phyloP scores from a whole-genome alignment of 2,888 invertebrate genomes.

The Fissipunctia ypsillon region DNA sequence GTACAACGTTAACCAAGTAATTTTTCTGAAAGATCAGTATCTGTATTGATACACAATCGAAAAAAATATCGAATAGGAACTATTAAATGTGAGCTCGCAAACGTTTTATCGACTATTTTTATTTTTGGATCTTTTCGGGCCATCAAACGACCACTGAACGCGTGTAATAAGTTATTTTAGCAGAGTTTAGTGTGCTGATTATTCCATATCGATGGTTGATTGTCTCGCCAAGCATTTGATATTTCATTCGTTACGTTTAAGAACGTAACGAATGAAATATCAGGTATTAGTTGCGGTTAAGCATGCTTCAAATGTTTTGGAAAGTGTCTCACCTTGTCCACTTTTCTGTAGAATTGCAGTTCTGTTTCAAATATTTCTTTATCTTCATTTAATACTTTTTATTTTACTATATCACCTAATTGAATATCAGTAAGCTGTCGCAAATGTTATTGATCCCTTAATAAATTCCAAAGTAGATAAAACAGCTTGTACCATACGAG shows the following conservation, averaged over 20 bases:
- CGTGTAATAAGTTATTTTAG: constrained; percentile 33
- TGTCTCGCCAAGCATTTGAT: constrained; percentile 34
- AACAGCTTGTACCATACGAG: constrained; percentile 28
- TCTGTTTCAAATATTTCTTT: background rate
- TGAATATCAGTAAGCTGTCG: constrained; percentile 8
- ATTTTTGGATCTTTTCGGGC: constrained; percentile 42
- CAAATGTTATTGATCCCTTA: constrained; percentile 15
- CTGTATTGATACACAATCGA: constrained; percentile 4
- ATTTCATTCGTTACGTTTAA: constrained; percentile 41
- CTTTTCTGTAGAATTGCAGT: background rate
- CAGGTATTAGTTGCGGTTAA: constrained; percentile 35
- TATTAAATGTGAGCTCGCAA: constrained; percentile 21
- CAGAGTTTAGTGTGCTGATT: constrained; percentile 25
- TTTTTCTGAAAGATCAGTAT: background rate
- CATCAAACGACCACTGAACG: constrained; percentile 58
- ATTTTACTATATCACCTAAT: background rate
- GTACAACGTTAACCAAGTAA: background rate
- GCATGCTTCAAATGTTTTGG: constrained; percentile 42
- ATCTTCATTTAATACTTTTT: background rate
- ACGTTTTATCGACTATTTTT: constrained; percentile 50
- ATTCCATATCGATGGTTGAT: constrained; percentile 36
- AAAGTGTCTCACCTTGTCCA: constrained; percentile 32
- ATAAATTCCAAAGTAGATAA: constrained; percentile 39
- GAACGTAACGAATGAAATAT: no score
- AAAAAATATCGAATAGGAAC: constrained; percentile 8